These are phyloP conservation scores for Epistrophe eligans DNA, from an alignment of 2,888 invertebrate genomes.

Conservation along the genomic window DNA sequence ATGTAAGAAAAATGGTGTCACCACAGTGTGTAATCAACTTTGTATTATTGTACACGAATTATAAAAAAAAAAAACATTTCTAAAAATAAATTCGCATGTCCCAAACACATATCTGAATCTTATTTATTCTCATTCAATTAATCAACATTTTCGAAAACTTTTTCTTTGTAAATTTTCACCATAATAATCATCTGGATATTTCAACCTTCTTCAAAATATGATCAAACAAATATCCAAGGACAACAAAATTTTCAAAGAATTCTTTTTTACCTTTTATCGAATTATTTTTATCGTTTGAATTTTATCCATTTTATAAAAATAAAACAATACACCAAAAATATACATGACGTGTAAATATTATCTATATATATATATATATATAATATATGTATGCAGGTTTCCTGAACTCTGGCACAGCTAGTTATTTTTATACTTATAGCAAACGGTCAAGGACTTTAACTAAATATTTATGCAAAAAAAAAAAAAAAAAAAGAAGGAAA, in stretches of 20 bases:
- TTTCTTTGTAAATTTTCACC: constrained; percentile 1
- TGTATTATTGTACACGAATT: no score
- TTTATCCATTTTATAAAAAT: not conserved
- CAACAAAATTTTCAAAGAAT: not conserved
- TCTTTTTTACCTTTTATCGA: not conserved
- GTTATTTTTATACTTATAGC: constrained; percentile 18
- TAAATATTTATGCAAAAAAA: constrained; percentile 49
- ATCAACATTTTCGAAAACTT: constrained; percentile 16
- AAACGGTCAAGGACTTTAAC: constrained; percentile 60
- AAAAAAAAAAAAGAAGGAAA: constrained; percentile 43
- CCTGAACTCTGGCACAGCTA: not conserved
- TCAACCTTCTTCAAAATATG: not conserved
- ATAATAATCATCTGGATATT: not conserved
- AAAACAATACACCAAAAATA: not conserved
- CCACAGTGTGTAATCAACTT: no score
- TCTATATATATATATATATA: no score
- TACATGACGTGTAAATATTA: not conserved
- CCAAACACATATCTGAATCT: not conserved
- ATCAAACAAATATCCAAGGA: not conserved
- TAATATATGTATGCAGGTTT: not conserved
- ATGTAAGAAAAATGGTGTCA: no score
- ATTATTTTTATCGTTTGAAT: not conserved
- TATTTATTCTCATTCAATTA: constrained; percentile 20
- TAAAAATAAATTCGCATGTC: no score
- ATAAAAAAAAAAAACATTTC: no score